A percentile compares a stretch with the other conserved stretches of the same genome.
Evolutionary conservation across 2,113 vertebrate genomes (phyloP).

Genomic region (Lepus americanus): DNA sequence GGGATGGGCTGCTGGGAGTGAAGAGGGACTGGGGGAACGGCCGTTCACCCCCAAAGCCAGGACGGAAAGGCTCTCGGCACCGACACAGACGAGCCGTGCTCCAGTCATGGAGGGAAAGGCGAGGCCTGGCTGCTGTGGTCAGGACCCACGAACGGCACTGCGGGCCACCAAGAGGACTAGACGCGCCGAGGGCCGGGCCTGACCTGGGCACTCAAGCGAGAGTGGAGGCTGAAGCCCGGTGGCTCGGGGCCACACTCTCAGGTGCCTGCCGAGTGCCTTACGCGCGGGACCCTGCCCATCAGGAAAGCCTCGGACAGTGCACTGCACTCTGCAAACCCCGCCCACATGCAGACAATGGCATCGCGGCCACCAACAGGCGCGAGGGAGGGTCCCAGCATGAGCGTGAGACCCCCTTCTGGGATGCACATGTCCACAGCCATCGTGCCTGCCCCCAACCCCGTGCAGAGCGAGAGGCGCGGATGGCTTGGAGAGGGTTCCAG

Average conservation of each 20-base stretch:
- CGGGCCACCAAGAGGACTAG: background rate
- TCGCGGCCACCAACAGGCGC: too few relatives aligned
- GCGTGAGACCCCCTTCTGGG: background rate
- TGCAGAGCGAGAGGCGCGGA: conserved; percentile 42
- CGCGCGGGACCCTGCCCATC: background rate
- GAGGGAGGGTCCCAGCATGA: background rate
- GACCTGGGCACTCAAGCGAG: background rate
- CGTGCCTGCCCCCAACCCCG: background rate
- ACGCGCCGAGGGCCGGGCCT: background rate
- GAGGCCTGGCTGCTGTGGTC: background rate
- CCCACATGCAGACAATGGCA: too few relatives aligned
- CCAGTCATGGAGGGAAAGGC: background rate
- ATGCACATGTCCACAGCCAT: background rate
- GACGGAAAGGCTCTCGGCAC: conserved; percentile 1
- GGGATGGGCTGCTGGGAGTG: background rate
- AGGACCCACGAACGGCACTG: background rate
- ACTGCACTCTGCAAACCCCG: too few relatives aligned
- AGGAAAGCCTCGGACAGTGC: background rate
- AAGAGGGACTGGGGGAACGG: background rate
- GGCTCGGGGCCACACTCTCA: background rate
- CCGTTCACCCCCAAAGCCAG: background rate
- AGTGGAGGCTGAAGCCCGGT: background rate
- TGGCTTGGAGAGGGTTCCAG: conserved; percentile 70
- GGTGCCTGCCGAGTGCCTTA: too few relatives aligned
- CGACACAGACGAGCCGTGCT: background rate